Evolutionary conservation across 2,888 invertebrate species (phyloP).

Genomic region (Trissolcus japonicus): DNA sequence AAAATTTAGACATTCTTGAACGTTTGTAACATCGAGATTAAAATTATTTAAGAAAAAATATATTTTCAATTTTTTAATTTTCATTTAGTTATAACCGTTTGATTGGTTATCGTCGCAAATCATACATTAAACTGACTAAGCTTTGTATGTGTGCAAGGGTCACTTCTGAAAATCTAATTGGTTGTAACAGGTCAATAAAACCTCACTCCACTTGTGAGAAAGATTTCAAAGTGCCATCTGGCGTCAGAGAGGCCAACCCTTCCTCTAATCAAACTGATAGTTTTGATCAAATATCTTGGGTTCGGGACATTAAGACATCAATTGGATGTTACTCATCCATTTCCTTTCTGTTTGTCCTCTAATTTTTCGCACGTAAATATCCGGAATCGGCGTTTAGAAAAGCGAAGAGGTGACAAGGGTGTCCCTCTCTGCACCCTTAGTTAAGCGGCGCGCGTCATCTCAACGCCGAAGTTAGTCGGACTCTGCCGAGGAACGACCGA

Average conservation of each 20-base stretch:
- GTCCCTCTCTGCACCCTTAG: conserved; percentile 30
- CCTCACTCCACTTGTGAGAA: too few species aligned
- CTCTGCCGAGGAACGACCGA: conserved; percentile 68
- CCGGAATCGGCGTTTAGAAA: conserved; percentile 50
- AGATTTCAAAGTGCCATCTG: too few species aligned
- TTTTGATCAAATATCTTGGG: not conserved
- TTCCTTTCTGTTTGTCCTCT: conserved; percentile 17
- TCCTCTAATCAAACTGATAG: not conserved
- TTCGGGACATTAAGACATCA: not conserved
- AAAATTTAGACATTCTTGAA: too few species aligned
- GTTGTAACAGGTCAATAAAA: too few species aligned
- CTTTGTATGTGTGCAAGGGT: too few species aligned
- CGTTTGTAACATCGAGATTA: too few species aligned
- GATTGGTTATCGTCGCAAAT: too few species aligned
- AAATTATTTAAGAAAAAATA: too few species aligned
- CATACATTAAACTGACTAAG: too few species aligned
- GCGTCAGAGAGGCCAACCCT: not conserved
- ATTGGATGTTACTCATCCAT: not conserved
- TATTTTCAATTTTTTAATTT: too few species aligned
- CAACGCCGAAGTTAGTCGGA: conserved; percentile 64
- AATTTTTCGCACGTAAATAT: conserved; percentile 39
- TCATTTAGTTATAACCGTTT: too few species aligned
- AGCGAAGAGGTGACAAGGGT: conserved; percentile 54
- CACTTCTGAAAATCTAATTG: too few species aligned
- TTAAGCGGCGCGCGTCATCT: conserved; percentile 63